Evolutionary conservation across 2,888 invertebrate genomes (phyloP), one percentile per base, ranked within the genome.

Genomic region (Pterostichus madidus): DNA sequence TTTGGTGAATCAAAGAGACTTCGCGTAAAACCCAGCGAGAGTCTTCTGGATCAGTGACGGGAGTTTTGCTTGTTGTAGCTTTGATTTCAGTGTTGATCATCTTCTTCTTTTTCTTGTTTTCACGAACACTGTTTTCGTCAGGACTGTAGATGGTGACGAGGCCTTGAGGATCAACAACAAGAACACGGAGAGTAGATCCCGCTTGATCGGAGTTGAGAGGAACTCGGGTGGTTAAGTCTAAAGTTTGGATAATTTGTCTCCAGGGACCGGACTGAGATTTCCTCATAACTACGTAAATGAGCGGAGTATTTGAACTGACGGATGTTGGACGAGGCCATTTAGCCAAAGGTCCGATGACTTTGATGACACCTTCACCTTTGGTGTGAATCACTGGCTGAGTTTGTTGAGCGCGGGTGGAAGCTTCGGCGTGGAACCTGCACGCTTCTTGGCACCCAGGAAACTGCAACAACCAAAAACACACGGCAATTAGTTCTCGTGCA

Each of bases 381-480:
- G 94, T 94, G 88, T 93, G 94, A 85, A 94, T 93, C 85, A 94
- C 94, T 52, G 94, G 94, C 87, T 94, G 93, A 44, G 93, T 93
- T 87, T 94, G 94, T 84, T 93, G 92, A 15, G 92, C 91, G 84
- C 92, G 90, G 15, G 89, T 89, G 56, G 93, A 92, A 32, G 92
- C 93, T 89, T 93, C 93, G 68, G 92, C 91, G 88, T 94, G 94
- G 87, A 94, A 94, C 86, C 93, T 92, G 88, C 94, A 94, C 35
- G 94, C 94, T 86, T 94, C 93, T 89, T 94, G 93, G 89, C 94
- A 94, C 75, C 94, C 94, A 78, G 93, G 93, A 88, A 94, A 94
- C 94, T 94, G 92, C 80, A 91, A 92, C 85, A 86, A 87, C 83
- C 84, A 80, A 84, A 79, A 44, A 71, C 24, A 71, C 6, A 10